A percentile compares a stretch with the other conserved stretches of the same genome.
phyloP scores from a whole-genome alignment of 2,888 invertebrate species.

The Capitulum mitella region DNA sequence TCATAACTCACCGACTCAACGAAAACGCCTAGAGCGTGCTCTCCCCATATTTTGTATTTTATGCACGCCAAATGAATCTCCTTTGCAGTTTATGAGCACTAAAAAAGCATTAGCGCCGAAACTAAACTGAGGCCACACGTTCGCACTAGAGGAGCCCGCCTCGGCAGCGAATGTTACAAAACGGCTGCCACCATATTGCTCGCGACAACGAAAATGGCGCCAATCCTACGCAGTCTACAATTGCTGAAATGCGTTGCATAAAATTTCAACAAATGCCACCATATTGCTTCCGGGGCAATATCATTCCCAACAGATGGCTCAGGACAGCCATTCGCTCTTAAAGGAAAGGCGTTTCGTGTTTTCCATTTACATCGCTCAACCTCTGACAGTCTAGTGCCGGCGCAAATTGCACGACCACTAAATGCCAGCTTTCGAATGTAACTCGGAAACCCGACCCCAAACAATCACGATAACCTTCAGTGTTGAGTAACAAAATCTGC shows the following conservation, averaged over 20 bases:
- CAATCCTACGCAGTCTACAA: too few species aligned
- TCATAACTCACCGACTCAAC: background rate
- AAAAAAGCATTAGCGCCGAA: background rate
- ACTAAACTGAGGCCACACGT: too few species aligned
- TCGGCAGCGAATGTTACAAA: too few species aligned
- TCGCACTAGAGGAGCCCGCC: too few species aligned
- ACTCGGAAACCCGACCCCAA: constrained; percentile 3
- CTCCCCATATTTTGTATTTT: background rate
- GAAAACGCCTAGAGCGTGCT: background rate
- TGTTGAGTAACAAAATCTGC: constrained; percentile 15
- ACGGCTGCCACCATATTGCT: too few species aligned
- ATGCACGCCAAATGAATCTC: background rate
- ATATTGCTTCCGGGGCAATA: background rate
- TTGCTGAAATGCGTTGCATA: background rate
- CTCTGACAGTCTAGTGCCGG: background rate
- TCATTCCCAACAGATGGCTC: background rate
- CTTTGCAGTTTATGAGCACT: background rate
- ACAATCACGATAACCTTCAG: constrained; percentile 25
- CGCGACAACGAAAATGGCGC: too few species aligned
- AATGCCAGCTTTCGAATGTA: constrained; percentile 14
- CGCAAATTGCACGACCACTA: constrained; percentile 17
- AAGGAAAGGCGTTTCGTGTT: background rate
- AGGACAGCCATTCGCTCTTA: background rate
- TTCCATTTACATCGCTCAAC: constrained; percentile 18
- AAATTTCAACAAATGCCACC: background rate